A percentile compares a stretch with the other conserved stretches of the same genome.
These are phyloP conservation scores for Pao palembangensis DNA, from an alignment of 2,113 vertebrate species.

Conservation along the genomic window DNA sequence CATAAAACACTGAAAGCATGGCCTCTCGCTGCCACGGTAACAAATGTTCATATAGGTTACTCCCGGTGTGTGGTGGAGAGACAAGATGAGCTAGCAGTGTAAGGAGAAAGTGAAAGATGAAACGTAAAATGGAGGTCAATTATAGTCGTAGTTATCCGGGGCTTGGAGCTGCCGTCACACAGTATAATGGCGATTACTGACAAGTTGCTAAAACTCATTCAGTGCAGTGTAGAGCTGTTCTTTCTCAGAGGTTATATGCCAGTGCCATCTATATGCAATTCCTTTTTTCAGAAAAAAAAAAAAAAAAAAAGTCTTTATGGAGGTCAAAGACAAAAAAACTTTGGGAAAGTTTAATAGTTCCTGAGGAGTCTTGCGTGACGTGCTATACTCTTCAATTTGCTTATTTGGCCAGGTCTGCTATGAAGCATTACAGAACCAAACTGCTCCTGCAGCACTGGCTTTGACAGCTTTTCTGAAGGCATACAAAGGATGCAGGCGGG, in stretches of 20 bases:
- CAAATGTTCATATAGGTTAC: constrained; percentile 46
- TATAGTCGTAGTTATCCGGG: constrained; percentile 52
- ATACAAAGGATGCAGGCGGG: constrained; percentile 6
- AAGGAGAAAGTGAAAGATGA: constrained; percentile 45
- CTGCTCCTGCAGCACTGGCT: constrained; percentile 29
- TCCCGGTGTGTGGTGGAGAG: background rate
- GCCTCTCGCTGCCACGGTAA: constrained; percentile 53
- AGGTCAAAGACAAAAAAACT: constrained; percentile 46
- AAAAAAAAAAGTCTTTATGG: constrained; percentile 14
- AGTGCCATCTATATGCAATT: constrained; percentile 55
- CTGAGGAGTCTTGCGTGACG: constrained; percentile 41
- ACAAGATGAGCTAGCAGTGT: constrained; percentile 31
- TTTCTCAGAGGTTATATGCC: constrained; percentile 45
- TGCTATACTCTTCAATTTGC: constrained; percentile 49
- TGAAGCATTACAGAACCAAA: constrained; percentile 52
- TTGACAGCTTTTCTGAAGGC: constrained; percentile 42
- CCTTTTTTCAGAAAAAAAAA: constrained; percentile 3
- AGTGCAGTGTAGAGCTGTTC: constrained; percentile 40
- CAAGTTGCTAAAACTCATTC: constrained; percentile 49
- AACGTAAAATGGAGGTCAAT: constrained; percentile 60
- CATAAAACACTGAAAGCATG: constrained; percentile 49
- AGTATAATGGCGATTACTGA: constrained; percentile 54
- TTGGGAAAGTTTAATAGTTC: constrained; percentile 49
- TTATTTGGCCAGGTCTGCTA: constrained; percentile 34
- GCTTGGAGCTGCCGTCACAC: constrained; percentile 38